Evolutionary conservation across 2,113 vertebrate genomes (phyloP).

Genomic region (Heptranchias perlo): DNA sequence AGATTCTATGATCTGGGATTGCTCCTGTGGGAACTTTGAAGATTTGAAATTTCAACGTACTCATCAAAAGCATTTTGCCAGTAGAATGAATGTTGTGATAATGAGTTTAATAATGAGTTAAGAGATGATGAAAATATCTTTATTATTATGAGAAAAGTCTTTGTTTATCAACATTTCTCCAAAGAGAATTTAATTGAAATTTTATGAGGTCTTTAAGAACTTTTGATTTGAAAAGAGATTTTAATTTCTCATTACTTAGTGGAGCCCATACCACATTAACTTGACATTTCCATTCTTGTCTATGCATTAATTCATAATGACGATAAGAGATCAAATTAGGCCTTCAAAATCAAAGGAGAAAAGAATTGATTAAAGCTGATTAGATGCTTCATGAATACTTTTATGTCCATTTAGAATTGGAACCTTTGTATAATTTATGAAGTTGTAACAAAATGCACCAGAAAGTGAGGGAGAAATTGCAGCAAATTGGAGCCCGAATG

Average conservation of each 20-base stretch:
- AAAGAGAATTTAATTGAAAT: conserved; percentile 30
- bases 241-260: conserved; percentile 19
- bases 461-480: neutral
- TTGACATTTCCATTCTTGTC: neutral
- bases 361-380: conserved; percentile 6
- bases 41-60: neutral
- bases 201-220: conserved; percentile 37
- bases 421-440: conserved; percentile 23
- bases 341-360: conserved; percentile 24
- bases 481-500: neutral
- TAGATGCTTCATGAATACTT: conserved; percentile 22
- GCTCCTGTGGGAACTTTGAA: neutral
- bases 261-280: conserved; percentile 17
- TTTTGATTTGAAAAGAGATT: conserved; percentile 36
- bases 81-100: neutral
- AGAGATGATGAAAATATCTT: neutral
- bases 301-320: conserved; percentile 4
- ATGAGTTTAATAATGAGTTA: conserved; percentile 29
- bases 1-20: neutral
- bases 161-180: conserved; percentile 20
- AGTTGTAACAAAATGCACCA: neutral
- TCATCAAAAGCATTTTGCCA: neutral
- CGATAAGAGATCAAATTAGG: conserved; percentile 19
- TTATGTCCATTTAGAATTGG: conserved; percentile 21
- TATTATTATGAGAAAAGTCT: neutral